Percentiles rank a stretch among this genome's conserved stretches.
Evolutionary conservation across 2,888 invertebrate species (phyloP).

Genomic region (Acleris holmiana): DNA sequence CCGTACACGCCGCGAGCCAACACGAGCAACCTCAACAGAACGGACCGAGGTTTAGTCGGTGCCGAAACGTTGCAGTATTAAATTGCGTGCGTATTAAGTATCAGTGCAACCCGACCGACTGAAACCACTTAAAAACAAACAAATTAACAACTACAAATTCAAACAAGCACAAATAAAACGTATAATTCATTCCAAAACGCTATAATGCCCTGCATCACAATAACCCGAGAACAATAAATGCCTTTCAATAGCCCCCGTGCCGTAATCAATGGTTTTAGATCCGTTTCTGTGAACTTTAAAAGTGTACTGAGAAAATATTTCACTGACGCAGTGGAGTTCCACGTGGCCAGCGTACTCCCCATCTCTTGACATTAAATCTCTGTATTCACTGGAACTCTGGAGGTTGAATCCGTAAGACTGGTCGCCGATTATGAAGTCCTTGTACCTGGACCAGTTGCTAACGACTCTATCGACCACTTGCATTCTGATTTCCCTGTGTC

Average conservation of each 20-base stretch:
- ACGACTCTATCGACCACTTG: constrained; percentile 67
- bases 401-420: constrained; percentile 63
- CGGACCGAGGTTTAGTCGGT: too few species aligned
- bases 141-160: too few species aligned
- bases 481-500: constrained; percentile 66
- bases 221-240: constrained; percentile 74
- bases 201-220: constrained; percentile 74
- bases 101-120: too few species aligned
- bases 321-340: constrained; percentile 69
- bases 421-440: constrained; percentile 74
- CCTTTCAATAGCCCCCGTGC: constrained; percentile 60
- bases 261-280: constrained; percentile 67
- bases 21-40: too few species aligned
- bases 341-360: constrained; percentile 76
- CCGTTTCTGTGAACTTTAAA: constrained; percentile 68
- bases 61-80: too few species aligned
- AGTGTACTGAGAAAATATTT: constrained; percentile 64
- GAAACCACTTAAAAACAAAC: too few species aligned
- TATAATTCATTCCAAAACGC: constrained; percentile 64
- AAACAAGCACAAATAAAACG: not conserved
- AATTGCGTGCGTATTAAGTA: too few species aligned
- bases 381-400: constrained; percentile 55
- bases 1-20: too few species aligned
- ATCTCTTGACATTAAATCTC: constrained; percentile 65
- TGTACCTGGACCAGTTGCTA: constrained; percentile 67